Base-by-base conservation (phyloP, 2,888 invertebrate species). In the Trissoscelio sp. region DNA sequence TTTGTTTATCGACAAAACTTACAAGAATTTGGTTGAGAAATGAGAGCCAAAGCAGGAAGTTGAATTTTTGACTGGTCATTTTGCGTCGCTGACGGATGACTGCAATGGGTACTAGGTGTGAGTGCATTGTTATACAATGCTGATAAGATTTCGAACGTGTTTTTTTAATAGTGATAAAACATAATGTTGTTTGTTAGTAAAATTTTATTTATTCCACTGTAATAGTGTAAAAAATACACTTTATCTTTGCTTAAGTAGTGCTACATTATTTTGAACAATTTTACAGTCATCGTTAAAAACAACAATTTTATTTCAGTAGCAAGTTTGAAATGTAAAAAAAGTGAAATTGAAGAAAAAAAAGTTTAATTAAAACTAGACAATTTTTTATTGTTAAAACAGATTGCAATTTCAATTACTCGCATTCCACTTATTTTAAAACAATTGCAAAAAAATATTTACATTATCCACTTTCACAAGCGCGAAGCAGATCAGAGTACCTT, bases 401-500 rank as follows among this genome's bases (percentile, higher is more conserved):
- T 24, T 37, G n/a, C n/a, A 11, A 37, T 9, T 31, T 53, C 12
- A 53, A 53, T 53, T 53, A 55, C 14, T 14, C 18, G 11, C 34
- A 34, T 34, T 22, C 18, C 34, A 18, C 34, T 16, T 34, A 55
- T 55, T 53, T 53, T 34, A 34, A 16, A 55, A n/a, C 34, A 18
- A 34, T 18, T 18, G 11, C 14, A 44, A 55, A 53, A 66, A 66
- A 58, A 24, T 74, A 57, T 75, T 66, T 67, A 58, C 75, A 31
- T 67, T 75, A 62, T 78, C 55, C 46, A 62, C 62, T 69, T 78
- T 78, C 78, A 62, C 70, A 46, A 69, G 16, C 53, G 60, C 24
- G 55, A 69, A 69, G 31, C 69, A 44, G 62, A 55, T 62, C 58
- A 18, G 55, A 62, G 51, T 70, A 64, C 37, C 78, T 37, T 53